Evolutionary conservation across 2,797 vertebrate species (phyloP).

Genomic region (Salmo trutta): DNA sequence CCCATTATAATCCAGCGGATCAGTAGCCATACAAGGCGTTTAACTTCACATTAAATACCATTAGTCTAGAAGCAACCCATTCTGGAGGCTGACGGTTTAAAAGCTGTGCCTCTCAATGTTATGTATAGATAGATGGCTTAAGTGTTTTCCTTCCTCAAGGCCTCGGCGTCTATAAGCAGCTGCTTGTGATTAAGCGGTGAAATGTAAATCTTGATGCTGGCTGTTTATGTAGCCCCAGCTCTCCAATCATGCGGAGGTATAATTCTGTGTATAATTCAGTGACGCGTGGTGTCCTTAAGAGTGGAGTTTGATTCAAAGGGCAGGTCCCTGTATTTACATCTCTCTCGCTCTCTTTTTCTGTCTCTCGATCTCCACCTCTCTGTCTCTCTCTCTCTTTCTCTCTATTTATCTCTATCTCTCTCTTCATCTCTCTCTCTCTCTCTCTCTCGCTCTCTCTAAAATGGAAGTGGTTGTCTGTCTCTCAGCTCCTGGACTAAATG

Average conservation of each 20-base stretch:
- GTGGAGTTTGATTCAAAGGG: slow-evolving; percentile 80
- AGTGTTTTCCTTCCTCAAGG: slow-evolving; percentile 66
- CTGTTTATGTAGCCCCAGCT: slow-evolving; percentile 84
- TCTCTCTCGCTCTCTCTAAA: slow-evolving; percentile 31
- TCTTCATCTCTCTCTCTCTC: slow-evolving; percentile 29
- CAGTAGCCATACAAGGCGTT: slow-evolving; percentile 48
- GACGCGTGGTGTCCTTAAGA: slow-evolving; percentile 82
- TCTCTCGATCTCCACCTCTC: slow-evolving; percentile 42
- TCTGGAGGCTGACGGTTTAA: slow-evolving; percentile 41
- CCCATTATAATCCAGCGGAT: slow-evolving; percentile 19
- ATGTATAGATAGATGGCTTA: slow-evolving; percentile 63
- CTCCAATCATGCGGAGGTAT: slow-evolving; percentile 84
- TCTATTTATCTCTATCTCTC: background rate
- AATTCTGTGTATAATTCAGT: slow-evolving; percentile 83
- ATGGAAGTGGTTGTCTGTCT: slow-evolving; percentile 13
- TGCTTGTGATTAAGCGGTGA: slow-evolving; percentile 82
- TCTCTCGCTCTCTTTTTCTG: slow-evolving; percentile 58
- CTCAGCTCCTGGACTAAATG: slow-evolving; percentile 43
- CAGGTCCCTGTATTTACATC: slow-evolving; percentile 79
- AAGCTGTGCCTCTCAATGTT: slow-evolving; percentile 55
- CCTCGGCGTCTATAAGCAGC: slow-evolving; percentile 74
- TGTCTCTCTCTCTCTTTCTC: slow-evolving; percentile 49
- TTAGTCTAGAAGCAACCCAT: slow-evolving; percentile 65
- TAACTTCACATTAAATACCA: slow-evolving; percentile 57
- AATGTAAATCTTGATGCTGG: slow-evolving; percentile 84